Base-by-base conservation (phyloP, 2,888 invertebrate species). In the Hipparchia sbordonii region DNA sequence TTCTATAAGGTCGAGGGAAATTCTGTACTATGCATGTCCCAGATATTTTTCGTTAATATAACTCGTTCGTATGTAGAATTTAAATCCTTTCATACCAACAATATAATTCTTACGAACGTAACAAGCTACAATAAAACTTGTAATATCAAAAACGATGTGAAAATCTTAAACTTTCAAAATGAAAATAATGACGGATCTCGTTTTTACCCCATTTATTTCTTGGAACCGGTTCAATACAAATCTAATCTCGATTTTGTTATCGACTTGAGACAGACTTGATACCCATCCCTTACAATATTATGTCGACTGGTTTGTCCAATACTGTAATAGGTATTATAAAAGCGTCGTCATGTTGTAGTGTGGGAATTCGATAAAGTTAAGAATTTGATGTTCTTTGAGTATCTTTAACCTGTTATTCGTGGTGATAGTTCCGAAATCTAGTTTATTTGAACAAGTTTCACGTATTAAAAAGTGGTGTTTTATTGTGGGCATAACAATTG, bases 351-450 rank as follows among this genome's bases (percentile, higher is more conserved):
- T 70, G 72, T 75, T 75, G 80, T 79, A 79, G 77, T 83, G 82
- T 88, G 89, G 82, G 89, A 88, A 87, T 82, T 81, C 72, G 70
- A 70, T 79, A 76, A 75, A 77, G 81, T 76, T 73, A 71, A 81
- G 81, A 81, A 83, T 66, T 73, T 61, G 56, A 61, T 39, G 51
- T 75, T 57, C 66, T 72, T 72, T 80, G 81, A 80, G 65, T 76
- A 65, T 74, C 78, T 82, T 77, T 79, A 84, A 89, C 89, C 85
- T 85, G 88, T 88, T 84, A 78, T 77, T 57, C 72, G 72, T 62
- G 68, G 74, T 70, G 71, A 73, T 77, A 74, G 72, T 73, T 77
- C 77, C 75, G 74, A 76, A 79, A 81, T 84, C 80, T 82, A 82
- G 81, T 85, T 85, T 84, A 83, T 78, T 83, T 80, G 59, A 78